Base-by-base conservation (phyloP, 2,888 invertebrate genomes). In the Nemapogon koenigi region DNA sequence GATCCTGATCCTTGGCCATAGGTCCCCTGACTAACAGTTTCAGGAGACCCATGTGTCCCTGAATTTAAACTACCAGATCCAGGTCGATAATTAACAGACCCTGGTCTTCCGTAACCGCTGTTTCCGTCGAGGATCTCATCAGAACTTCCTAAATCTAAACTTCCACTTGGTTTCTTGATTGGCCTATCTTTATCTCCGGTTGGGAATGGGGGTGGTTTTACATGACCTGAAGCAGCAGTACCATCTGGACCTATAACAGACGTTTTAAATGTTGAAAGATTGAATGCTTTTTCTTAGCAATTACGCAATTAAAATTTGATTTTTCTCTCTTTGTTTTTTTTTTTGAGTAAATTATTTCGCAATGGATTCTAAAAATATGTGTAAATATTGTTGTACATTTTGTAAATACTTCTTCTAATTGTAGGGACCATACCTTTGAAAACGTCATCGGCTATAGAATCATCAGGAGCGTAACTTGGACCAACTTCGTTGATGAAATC, bases 171-270 rank as follows among this genome's bases (percentile, higher is more conserved):
- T 41, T 49, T 48, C 41, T 49, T 59, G 38, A 47, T 54, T 2
- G 66, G 62, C 42, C 62, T 55, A 3, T 68, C 69, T 44, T 60
- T 58, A 10, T 75, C 72, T 36, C 59, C 52, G n/a, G 46, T 45
- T 22, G 68, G 60, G 49, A 71, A 78, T 2, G 73, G 75, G 10
- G 75, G 70, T 14, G 82, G 82, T 49, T 81, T 82, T 4, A 80
- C 70, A 48, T 81, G 81, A 1, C 83, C 83, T 46, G 82, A 83
- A 17, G 83, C 83, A 22, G 83, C 83, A 3, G 83, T 80, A 18
- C 76, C 81, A 43, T 79, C 79, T 13, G 81, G 79, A 18, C 72
- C 75, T 71, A 51, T 39, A 54, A 62, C 42, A 37, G 41, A 14
- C 8, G 13, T 15, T 15, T 28, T 7, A 22, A 7, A 7, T 22